These are phyloP conservation scores for Neofelis nebulosa DNA, from an alignment of 2,113 vertebrate genomes.

Conservation along the genomic window DNA sequence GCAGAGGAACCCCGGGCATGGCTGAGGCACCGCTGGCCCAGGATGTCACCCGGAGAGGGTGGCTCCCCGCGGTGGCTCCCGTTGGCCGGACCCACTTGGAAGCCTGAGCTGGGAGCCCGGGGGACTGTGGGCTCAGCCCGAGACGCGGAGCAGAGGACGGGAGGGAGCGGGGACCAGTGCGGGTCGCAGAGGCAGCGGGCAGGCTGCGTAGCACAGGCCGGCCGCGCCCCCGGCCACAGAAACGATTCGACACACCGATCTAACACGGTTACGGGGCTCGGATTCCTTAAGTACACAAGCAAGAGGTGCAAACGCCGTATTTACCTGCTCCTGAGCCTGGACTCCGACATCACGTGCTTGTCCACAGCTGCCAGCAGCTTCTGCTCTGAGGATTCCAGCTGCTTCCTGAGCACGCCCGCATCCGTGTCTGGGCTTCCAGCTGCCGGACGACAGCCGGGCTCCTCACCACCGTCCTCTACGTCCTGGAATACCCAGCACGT, in stretches of 20 bases:
- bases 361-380: conserved; percentile 65
- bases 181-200: fast-evolving
- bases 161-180: neutral
- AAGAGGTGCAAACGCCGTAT: neutral
- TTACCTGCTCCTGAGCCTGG: conserved; percentile 86
- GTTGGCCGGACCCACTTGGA: fast-evolving
- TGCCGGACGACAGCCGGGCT: neutral
- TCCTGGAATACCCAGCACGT: conserved; percentile 81
- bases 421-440: conserved; percentile 25
- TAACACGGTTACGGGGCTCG: fast-evolving
- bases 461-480: neutral
- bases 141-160: fast-evolving
- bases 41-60: neutral
- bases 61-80: fast-evolving
- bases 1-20: neutral
- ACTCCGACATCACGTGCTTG: conserved; percentile 68
- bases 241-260: fast-evolving
- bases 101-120: neutral
- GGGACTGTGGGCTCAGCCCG: neutral
- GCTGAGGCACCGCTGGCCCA: neutral
- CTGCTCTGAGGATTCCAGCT: conserved; percentile 74
- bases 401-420: conserved; percentile 70
- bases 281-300: neutral
- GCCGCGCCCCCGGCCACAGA: neutral
- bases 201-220: fast-evolving